Base-by-base conservation (phyloP, 1,140 invertebrate genomes). In the Tribolium madens region DNA sequence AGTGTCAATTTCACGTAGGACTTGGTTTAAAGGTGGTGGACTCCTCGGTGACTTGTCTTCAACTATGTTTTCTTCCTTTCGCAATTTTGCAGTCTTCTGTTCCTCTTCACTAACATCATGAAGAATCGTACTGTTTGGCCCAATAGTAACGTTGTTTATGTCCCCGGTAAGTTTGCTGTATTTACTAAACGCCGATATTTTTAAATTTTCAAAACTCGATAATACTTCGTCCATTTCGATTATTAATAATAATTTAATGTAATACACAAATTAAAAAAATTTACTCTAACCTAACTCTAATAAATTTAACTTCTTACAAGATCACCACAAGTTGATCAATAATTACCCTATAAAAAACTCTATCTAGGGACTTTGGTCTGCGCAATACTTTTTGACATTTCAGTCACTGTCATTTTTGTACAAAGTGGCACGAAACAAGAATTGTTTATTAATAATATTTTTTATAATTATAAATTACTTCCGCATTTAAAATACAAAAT, bases 161-260 rank as follows among this genome's bases (percentile, higher is more conserved):
- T 79, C 79, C 0, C 73, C 64, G 7, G 82, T 85, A 36, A 87
- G 81, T 60, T 79, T 60, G 9, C 76, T 81, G 0, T 83, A 84
- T 78, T 88, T 88, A 9, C 80, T 71, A 2, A 88, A 80, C 3
- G 84, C 84, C 2, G 87, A 87, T 10, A 86, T 78, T 84, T 87
- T 87, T 2, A 87, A 73, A 10, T 83, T 83, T 31, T 82, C 79
- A 76, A 87, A 87, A 13, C 86, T 84, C 4, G 83, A 78, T 2
- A 80, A 76, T 9, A 85, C 46, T 2, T 83, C 80, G 0, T 80
- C 80, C 78, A 85, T 85, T 7, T 57, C 36, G 36, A 9, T 10
- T 42, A 42, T 42, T 31, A 3, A 31, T 6, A 31, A n/a, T n/a
- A n/a, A n/a, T 26, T 26, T 4, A n/a, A n/a, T n/a, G n/a, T n/a